These are phyloP conservation scores for Australoheros facetus DNA, from an alignment of 2,797 vertebrate genomes.

Conservation along the genomic window DNA sequence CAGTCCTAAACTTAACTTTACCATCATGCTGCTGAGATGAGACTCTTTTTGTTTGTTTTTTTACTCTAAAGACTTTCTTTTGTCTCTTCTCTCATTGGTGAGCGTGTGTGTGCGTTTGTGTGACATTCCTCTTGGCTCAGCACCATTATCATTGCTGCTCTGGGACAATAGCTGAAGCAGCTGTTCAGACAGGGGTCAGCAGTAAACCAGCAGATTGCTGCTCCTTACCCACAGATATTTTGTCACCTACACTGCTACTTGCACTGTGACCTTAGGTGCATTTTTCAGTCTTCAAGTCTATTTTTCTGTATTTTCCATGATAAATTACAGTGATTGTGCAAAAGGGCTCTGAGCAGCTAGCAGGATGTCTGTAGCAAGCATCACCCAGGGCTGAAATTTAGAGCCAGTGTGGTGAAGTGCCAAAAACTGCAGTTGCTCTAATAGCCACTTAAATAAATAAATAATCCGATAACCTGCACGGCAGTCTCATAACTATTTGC, in stretches of 20 bases:
- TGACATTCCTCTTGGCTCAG: not conserved
- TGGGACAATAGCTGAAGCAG: constrained; percentile 39
- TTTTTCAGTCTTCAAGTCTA: not conserved
- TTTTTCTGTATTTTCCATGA: not conserved
- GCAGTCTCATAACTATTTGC: no score
- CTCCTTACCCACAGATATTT: constrained; percentile 40
- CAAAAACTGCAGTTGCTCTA: no score
- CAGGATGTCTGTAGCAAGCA: not conserved
- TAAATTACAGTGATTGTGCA: not conserved
- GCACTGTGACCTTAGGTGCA: not conserved
- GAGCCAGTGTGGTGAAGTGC: no score
- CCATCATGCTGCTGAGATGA: constrained; percentile 51
- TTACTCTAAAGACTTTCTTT: not conserved
- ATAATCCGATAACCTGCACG: no score
- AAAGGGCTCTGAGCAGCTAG: not conserved
- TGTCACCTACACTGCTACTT: constrained; percentile 18
- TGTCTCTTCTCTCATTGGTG: constrained; percentile 9
- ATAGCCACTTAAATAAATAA: no score
- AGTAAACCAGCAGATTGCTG: constrained; percentile 44
- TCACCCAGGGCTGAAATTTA: no score
- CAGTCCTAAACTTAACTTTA: constrained; percentile 53
- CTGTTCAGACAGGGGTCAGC: constrained; percentile 35
- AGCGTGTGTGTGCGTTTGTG: not conserved
- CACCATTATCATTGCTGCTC: constrained; percentile 20
- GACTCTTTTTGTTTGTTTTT: constrained; percentile 42